Evolutionary conservation across 2,888 invertebrate genomes (phyloP).

Genomic region (Platycheirus rosarum): DNA sequence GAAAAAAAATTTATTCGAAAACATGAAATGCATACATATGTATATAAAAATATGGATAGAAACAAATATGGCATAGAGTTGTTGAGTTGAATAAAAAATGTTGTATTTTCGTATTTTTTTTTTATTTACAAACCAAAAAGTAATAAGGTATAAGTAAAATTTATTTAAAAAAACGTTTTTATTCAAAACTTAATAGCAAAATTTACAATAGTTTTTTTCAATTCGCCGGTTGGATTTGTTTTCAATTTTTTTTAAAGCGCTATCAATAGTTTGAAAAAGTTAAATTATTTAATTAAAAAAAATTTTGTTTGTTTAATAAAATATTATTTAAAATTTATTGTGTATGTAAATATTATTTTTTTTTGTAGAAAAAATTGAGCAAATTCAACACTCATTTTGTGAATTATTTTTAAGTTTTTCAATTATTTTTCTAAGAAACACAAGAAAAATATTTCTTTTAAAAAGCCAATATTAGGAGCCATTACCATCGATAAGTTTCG

Average conservation of each 20-base stretch:
- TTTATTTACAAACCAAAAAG: slow-evolving; percentile 72
- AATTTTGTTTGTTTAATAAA: slow-evolving; percentile 69
- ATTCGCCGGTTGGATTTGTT: slow-evolving; percentile 13
- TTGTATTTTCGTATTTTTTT: slow-evolving; percentile 52
- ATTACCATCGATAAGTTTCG: slow-evolving; percentile 83
- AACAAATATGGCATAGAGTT: slow-evolving; percentile 70
- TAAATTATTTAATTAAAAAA: slow-evolving; percentile 44
- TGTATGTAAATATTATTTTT: slow-evolving; percentile 37
- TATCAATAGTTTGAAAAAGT: slow-evolving; percentile 34
- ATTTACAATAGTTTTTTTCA: slow-evolving; percentile 48
- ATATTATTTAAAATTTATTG: slow-evolving; percentile 47
- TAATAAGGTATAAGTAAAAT: slow-evolving; percentile 71
- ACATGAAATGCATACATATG: slow-evolving; percentile 66
- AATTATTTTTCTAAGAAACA: slow-evolving; percentile 58
- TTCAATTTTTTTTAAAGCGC: slow-evolving; percentile 26
- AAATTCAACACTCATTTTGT: slow-evolving; percentile 47
- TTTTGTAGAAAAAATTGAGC: slow-evolving; percentile 64
- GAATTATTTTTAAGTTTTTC: slow-evolving; percentile 62
- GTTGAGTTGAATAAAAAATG: slow-evolving; percentile 42
- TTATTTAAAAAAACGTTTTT: slow-evolving; percentile 54
- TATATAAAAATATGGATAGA: slow-evolving; percentile 59
- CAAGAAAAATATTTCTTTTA: slow-evolving; percentile 74
- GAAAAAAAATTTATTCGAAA: slow-evolving; percentile 45
- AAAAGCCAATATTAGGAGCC: slow-evolving; percentile 83
- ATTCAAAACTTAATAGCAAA: slow-evolving; percentile 68